These are phyloP conservation scores for Anaspis maculata DNA, from an alignment of 2,888 invertebrate genomes.

Conservation along the genomic window DNA sequence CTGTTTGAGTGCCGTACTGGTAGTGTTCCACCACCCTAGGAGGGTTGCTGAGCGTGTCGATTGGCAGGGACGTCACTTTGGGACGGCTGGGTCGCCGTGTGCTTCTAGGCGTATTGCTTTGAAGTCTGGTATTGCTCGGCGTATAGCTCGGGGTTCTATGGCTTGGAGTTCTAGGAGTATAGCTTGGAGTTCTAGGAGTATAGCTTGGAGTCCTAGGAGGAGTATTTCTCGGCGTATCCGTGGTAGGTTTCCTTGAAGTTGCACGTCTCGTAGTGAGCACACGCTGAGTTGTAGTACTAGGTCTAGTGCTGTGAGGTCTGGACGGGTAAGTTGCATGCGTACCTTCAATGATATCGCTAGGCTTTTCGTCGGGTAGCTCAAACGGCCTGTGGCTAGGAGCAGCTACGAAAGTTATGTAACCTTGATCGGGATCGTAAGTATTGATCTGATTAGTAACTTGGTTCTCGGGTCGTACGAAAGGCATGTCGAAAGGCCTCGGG, in stretches of 20 bases:
- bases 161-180: constrained; percentile 2
- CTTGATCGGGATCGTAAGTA: constrained; percentile 12
- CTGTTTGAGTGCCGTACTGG: constrained; percentile 42
- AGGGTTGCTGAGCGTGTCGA: constrained; percentile 18
- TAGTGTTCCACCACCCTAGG: constrained; percentile 16
- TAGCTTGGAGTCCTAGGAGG: constrained; percentile 1
- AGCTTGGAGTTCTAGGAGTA: background rate
- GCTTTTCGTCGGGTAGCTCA: too few relatives aligned
- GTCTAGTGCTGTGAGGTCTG: background rate
- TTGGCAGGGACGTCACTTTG: constrained; percentile 27
- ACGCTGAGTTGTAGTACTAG: background rate
- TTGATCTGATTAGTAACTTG: constrained; percentile 25
- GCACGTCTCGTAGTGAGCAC: background rate
- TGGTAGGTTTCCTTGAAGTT: constrained; percentile 6
- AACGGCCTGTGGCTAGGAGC: too few relatives aligned
- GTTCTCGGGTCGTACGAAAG: constrained; percentile 26
- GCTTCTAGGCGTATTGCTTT: constrained; percentile 8
- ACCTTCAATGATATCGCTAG: constrained; percentile 1
- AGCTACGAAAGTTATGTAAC: constrained; percentile 7
- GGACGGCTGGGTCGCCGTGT: constrained; percentile 15
- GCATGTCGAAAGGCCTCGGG: constrained; percentile 27
- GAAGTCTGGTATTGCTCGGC: constrained; percentile 6
- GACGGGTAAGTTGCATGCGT: background rate
- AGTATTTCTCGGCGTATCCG: constrained; percentile 3
- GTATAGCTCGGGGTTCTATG: too few relatives aligned